Percentiles rank a stretch among this genome's conserved stretches.
These are phyloP conservation scores for Sarotherodon lohbergeri DNA, from an alignment of 2,113 vertebrate genomes.

Conservation along the genomic window DNA sequence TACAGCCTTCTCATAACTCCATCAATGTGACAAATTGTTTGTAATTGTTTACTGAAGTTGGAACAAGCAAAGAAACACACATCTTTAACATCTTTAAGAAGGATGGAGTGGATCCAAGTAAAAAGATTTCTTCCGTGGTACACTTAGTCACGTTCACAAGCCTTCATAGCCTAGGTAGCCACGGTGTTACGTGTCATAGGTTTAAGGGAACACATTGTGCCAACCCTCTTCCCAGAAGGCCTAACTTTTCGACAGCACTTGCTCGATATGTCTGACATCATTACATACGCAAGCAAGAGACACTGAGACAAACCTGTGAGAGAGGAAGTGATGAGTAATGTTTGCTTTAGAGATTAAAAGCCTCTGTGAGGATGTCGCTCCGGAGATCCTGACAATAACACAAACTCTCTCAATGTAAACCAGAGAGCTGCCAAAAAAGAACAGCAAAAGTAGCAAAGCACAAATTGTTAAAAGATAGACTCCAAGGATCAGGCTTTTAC, in stretches of 20 bases:
- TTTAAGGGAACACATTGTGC: background rate
- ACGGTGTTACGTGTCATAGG: background rate
- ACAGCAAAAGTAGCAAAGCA: background rate
- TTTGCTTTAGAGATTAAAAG: constrained; percentile 10
- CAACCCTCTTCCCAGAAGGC: background rate
- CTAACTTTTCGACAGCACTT: constrained; percentile 4
- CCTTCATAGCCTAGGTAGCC: background rate
- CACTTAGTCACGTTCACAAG: background rate
- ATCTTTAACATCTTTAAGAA: background rate
- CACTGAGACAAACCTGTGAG: background rate
- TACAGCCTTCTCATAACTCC: constrained; percentile 27
- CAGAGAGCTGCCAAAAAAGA: background rate
- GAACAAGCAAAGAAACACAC: background rate
- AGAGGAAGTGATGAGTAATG: constrained; percentile 40
- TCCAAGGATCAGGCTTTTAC: background rate
- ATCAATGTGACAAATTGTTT: constrained; percentile 21
- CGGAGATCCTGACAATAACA: background rate
- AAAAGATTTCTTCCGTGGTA: background rate
- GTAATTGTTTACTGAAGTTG: constrained; percentile 29
- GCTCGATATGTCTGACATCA: constrained; percentile 38
- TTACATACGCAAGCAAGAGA: background rate
- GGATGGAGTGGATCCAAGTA: background rate
- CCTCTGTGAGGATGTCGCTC: background rate
- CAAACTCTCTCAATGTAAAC: constrained; percentile 6
- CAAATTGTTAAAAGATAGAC: background rate